A percentile compares a stretch with the other conserved stretches of the same genome.
Evolutionary conservation across 2,888 invertebrate species (phyloP).

Genomic region (Geophilus truncorum): DNA sequence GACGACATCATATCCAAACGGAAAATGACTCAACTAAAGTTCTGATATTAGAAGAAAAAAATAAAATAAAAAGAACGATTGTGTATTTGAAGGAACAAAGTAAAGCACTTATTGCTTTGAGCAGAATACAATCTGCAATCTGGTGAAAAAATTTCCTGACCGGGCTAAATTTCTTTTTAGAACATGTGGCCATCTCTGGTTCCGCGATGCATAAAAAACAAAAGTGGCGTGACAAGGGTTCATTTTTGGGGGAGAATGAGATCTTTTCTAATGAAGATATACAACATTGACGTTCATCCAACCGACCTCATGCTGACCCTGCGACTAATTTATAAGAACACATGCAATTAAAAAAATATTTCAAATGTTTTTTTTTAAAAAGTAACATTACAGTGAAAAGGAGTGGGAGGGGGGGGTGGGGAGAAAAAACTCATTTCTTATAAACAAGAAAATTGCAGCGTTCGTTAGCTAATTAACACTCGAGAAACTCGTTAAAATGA

Average conservation of each 20-base stretch:
- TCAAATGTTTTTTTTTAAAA: neutral
- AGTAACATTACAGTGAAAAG: neutral
- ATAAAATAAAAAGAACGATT: neutral
- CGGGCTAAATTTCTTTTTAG: neutral
- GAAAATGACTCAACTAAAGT: slow-evolving; percentile 9
- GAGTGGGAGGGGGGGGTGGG: too few species aligned
- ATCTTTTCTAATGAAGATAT: slow-evolving; percentile 17
- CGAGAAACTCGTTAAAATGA: slow-evolving; percentile 1
- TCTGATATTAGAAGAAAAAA: neutral
- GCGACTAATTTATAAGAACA: neutral
- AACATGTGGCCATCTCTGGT: slow-evolving; percentile 12
- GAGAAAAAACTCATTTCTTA: neutral
- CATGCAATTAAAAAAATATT: neutral
- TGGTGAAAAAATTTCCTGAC: slow-evolving; percentile 6
- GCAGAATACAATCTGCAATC: slow-evolving; percentile 2
- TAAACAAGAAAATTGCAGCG: slow-evolving; percentile 5
- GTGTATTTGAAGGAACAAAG: neutral
- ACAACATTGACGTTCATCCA: slow-evolving; percentile 21
- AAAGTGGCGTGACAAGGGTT: slow-evolving; percentile 18
- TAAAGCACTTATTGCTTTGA: slow-evolving; percentile 1
- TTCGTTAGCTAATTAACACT: slow-evolving; percentile 11
- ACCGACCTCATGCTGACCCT: slow-evolving; percentile 14
- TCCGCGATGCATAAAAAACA: slow-evolving; percentile 24
- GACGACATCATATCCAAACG: neutral
- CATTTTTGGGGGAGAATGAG: slow-evolving; percentile 19